These are phyloP conservation scores for Cottus gobio DNA, from an alignment of 2,113 vertebrate species.

Conservation along the genomic window DNA sequence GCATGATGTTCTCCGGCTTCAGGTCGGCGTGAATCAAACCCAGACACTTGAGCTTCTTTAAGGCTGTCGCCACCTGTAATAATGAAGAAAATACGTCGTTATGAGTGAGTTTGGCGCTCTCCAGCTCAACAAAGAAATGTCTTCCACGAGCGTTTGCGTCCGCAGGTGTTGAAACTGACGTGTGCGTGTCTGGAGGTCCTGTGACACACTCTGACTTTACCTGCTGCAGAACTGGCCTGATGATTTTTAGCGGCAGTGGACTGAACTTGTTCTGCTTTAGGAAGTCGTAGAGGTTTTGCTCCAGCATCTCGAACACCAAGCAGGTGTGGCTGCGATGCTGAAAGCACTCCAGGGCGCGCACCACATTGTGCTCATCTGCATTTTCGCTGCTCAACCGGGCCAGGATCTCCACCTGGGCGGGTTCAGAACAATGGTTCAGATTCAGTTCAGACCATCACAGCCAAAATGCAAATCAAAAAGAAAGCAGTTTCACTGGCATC, in stretches of 20 bases:
- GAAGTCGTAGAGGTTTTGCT: conserved; percentile 98
- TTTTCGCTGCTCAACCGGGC: conserved; percentile 95
- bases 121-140: neutral
- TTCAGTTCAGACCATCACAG: neutral
- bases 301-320: conserved; percentile 98
- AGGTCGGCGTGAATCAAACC: conserved; percentile 99
- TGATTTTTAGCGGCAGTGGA: conserved; percentile 95
- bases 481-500: neutral
- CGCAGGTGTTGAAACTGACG: neutral
- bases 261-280: conserved; percentile 99
- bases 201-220: conserved; percentile 30
- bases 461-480: neutral
- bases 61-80: conserved; percentile 90
- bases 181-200: neutral
- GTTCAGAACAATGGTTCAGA: neutral
- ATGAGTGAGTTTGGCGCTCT: neutral
- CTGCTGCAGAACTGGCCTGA: conserved; percentile 95
- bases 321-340: conserved; percentile 96
- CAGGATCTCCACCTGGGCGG: conserved; percentile 89
- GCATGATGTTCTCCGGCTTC: conserved; percentile 99
- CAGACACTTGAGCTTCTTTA: conserved; percentile 97
- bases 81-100: neutral
- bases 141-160: neutral
- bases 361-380: conserved; percentile 95
- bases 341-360: conserved; percentile 96